Evolutionary conservation across 2,888 invertebrate species (phyloP), one percentile per base, ranked within the genome.

Genomic region (Dione juno): DNA sequence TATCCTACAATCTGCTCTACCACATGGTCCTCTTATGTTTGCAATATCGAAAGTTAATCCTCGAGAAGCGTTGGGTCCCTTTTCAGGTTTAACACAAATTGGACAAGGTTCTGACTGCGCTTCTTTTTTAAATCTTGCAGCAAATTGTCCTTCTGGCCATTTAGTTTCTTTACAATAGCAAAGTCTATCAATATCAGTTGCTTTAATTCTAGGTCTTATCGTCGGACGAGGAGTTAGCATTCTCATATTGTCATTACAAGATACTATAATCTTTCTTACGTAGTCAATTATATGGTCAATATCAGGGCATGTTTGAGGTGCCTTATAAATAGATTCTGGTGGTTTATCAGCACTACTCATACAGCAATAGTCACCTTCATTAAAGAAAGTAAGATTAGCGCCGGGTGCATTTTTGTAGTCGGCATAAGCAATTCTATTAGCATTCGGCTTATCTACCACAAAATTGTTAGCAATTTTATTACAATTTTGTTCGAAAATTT

Each of bases 241-340:
- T 74, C 92, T 86, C 90, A 93, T 88, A 74, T 92, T 90, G 75
- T 93, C 92, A 77, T 93, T 91, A 77, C 92, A 92, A 6, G 92
- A 92, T 14, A 88, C 83, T 57, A 93, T 88, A 11, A 90, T 88
- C 74, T 90, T 91, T 54, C 89, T 83, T 1, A 92, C 86, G 72
- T 93, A 93, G 72, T 93, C 92, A 58, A 87, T 80, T 66, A 93
- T 92, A 69, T 79, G 86, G 76, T 93, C 82, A 54, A 92, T 83
- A 76, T 88, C 87, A 1, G 91, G 92, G 71, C 87, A 84, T n/a
- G 87, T 88, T 77, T 90, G 88, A 54, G 89, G 90, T 3, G 89
- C 71, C 75, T 85, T 88, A 58, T 89, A 88, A 73, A 84, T 87
- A 1, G 86, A 85, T 72, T 88, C 87, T 10, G 91, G 91, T 58